Percentiles rank a stretch among this genome's conserved stretches.
Evolutionary conservation across 2,888 invertebrate species (phyloP).

Genomic region (Aleiodes leptofemur): DNA sequence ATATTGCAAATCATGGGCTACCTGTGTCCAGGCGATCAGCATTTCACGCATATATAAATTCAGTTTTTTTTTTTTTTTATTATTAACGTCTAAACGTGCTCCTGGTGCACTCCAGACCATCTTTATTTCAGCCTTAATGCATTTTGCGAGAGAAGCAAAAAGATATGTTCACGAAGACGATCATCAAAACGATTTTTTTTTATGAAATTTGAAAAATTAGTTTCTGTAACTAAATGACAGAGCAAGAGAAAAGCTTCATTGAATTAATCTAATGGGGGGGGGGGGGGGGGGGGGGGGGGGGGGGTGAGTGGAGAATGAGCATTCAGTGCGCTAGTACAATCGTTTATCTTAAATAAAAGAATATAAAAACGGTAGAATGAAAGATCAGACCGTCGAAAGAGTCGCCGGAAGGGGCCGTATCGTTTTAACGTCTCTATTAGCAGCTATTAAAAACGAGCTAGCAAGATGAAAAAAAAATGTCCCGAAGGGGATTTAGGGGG

Average conservation of each 20-base stretch:
- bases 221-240: too few species aligned
- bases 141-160: constrained; percentile 5
- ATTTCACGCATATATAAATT: constrained; percentile 52
- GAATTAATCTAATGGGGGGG: constrained; percentile 3
- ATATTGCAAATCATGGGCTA: constrained; percentile 75
- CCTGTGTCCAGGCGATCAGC: constrained; percentile 62
- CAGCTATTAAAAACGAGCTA: constrained; percentile 73
- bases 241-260: not conserved
- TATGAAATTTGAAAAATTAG: too few species aligned
- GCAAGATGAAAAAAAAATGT: constrained; percentile 45
- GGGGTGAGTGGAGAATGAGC: constrained; percentile 64
- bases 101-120: constrained; percentile 33
- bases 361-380: constrained; percentile 44
- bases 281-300: not conserved
- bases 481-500: constrained; percentile 39
- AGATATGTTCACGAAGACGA: not conserved
- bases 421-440: constrained; percentile 76
- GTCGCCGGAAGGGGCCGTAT: constrained; percentile 68
- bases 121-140: constrained; percentile 39
- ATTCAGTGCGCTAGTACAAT: constrained; percentile 57
- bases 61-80: constrained; percentile 42
- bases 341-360: constrained; percentile 26
- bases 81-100: constrained; percentile 27
- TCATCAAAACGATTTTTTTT: too few species aligned
- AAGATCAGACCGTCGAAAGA: constrained; percentile 50